Evolutionary conservation across 1,140 invertebrate genomes (phyloP).

Genomic region (Lasioglossum baleicum): DNA sequence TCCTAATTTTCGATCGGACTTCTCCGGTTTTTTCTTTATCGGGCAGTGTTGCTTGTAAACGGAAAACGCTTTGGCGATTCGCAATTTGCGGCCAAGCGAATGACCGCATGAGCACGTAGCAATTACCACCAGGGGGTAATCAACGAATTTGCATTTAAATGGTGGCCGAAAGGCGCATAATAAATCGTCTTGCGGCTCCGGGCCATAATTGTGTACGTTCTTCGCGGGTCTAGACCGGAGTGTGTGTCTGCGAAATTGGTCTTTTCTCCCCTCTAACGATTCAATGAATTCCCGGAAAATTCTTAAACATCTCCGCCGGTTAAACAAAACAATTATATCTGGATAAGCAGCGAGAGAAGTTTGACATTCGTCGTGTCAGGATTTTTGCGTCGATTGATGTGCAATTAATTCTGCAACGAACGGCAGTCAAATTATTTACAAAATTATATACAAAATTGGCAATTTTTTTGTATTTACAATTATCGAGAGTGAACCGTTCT

Average conservation of each 20-base stretch:
- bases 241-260: conserved; percentile 21
- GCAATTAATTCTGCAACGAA: background rate
- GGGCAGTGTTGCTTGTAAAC: conserved; percentile 1
- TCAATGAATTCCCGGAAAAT: too few relatives aligned
- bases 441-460: background rate
- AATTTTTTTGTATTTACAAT: background rate
- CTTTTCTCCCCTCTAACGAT: background rate
- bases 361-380: background rate
- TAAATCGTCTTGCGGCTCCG: conserved; percentile 64
- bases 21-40: background rate
- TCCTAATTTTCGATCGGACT: too few relatives aligned
- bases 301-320: too few relatives aligned
- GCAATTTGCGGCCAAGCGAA: conserved; percentile 28
- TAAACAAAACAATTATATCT: too few relatives aligned
- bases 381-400: background rate
- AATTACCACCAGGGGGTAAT: conserved; percentile 73
- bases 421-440: background rate
- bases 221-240: conserved; percentile 26
- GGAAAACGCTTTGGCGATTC: conserved; percentile 45
- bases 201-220: conserved; percentile 57
- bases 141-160: conserved; percentile 77
- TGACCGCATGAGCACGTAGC: conserved; percentile 64
- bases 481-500: background rate
- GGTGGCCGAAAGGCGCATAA: conserved; percentile 71
- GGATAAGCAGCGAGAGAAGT: background rate